A percentile compares a stretch with the other conserved stretches of the same genome.
These are phyloP conservation scores for Eumacrocentrus americanus DNA, from an alignment of 2,888 invertebrate genomes.

Conservation along the genomic window DNA sequence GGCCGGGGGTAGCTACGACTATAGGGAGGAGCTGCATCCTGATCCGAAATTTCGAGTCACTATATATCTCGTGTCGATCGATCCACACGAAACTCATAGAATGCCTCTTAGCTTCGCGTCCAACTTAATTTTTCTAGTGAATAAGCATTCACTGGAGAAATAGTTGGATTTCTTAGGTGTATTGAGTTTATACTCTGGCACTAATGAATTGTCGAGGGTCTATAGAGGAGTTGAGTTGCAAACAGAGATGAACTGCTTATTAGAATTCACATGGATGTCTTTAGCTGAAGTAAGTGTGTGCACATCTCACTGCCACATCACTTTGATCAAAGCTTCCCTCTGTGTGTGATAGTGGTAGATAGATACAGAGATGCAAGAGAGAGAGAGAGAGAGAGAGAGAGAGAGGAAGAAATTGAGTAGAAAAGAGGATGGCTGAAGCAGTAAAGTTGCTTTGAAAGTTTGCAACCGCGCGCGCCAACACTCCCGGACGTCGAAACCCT, in stretches of 20 bases:
- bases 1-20: conserved; percentile 13
- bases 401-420: conserved; percentile 1
- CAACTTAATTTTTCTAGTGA: too few relatives aligned
- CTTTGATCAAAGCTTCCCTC: conserved; percentile 38
- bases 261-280: too few relatives aligned
- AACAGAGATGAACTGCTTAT: too few relatives aligned
- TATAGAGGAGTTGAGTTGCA: too few relatives aligned
- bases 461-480: conserved; percentile 17
- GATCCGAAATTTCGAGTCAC: conserved; percentile 27
- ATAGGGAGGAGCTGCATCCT: conserved; percentile 23
- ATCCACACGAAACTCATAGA: too few relatives aligned
- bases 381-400: conserved; percentile 1
- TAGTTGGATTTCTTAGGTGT: too few relatives aligned
- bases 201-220: too few relatives aligned
- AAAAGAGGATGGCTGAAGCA: conserved; percentile 14
- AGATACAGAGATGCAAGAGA: conserved; percentile 7
- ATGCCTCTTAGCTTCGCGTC: too few relatives aligned
- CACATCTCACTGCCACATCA: conserved; percentile 40
- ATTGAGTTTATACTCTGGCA: too few relatives aligned
- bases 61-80: background rate
- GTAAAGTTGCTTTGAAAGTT: conserved; percentile 40
- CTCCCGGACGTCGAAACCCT: conserved; percentile 4
- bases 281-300: too few relatives aligned
- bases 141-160: too few relatives aligned
- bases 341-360: conserved; percentile 20